Evolutionary conservation across 2,888 invertebrate species (phyloP).

Genomic region (Cantharis flavilabris): DNA sequence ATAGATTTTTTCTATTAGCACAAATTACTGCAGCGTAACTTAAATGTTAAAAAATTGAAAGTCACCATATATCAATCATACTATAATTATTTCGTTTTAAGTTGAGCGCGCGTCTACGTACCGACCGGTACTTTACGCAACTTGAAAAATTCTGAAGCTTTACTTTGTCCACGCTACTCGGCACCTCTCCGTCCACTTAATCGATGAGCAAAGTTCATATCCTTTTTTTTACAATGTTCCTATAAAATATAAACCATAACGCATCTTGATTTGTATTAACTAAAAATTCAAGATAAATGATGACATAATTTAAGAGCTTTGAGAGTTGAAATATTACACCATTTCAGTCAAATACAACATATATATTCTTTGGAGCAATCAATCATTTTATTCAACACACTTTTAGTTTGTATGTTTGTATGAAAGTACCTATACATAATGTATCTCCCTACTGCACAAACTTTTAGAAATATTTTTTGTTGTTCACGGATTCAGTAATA

Average conservation of each 20-base stretch:
- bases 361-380: background rate
- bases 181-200: background rate
- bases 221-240: too few relatives aligned
- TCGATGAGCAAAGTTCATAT: background rate
- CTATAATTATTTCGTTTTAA: background rate
- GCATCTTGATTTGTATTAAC: background rate
- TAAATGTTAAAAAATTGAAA: background rate
- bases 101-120: background rate
- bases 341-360: background rate
- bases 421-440: background rate
- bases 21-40: background rate
- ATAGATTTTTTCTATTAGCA: background rate
- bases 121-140: background rate
- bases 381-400: background rate
- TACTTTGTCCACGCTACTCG: background rate
- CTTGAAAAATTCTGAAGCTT: background rate
- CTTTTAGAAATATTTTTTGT: background rate
- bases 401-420: background rate
- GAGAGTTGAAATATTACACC: background rate
- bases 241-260: background rate
- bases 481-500: background rate
- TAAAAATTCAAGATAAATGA: background rate
- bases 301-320: background rate
- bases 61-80: background rate
- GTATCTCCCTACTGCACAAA: background rate